A percentile compares a stretch with the other conserved stretches of the same genome.
These are phyloP conservation scores for Chorisops tibialis DNA, from an alignment of 2,888 invertebrate species.

Conservation along the genomic window DNA sequence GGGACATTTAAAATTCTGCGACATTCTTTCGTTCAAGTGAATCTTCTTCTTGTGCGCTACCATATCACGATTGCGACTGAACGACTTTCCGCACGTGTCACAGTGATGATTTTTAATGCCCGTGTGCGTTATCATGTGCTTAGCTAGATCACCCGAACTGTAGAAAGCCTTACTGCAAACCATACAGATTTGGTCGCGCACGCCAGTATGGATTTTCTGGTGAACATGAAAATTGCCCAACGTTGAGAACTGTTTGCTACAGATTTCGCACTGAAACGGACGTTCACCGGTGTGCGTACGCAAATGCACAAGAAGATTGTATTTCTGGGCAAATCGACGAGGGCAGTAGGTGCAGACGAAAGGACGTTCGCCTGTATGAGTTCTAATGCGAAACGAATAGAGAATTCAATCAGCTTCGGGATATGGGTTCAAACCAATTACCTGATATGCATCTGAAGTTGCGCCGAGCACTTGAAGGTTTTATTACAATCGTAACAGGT, in stretches of 20 bases:
- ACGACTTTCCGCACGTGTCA: constrained; percentile 57
- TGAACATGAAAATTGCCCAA: constrained; percentile 62
- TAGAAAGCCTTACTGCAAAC: constrained; percentile 61
- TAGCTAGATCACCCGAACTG: constrained; percentile 59
- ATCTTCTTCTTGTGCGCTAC: constrained; percentile 52
- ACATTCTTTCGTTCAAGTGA: constrained; percentile 42
- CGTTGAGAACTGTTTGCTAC: constrained; percentile 61
- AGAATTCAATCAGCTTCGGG: not conserved
- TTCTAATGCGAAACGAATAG: constrained; percentile 45
- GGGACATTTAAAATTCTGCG: constrained; percentile 48
- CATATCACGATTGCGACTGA: constrained; percentile 58
- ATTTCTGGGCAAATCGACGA: constrained; percentile 60
- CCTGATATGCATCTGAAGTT: constrained; percentile 61
- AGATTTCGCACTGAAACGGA: constrained; percentile 63
- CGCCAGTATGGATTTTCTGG: constrained; percentile 62
- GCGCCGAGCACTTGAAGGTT: constrained; percentile 60
- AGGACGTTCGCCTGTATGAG: constrained; percentile 61
- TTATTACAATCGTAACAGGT: constrained; percentile 60
- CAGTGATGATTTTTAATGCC: constrained; percentile 60
- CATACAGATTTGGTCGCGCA: constrained; percentile 60
- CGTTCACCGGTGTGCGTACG: constrained; percentile 59
- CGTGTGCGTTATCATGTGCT: constrained; percentile 60
- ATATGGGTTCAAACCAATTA: constrained; percentile 32
- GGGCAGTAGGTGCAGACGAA: constrained; percentile 58
- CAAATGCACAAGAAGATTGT: constrained; percentile 60